These are phyloP conservation scores for Drosophila yakuba DNA, from an alignment of 1,140 invertebrate species.

Conservation along the genomic window DNA sequence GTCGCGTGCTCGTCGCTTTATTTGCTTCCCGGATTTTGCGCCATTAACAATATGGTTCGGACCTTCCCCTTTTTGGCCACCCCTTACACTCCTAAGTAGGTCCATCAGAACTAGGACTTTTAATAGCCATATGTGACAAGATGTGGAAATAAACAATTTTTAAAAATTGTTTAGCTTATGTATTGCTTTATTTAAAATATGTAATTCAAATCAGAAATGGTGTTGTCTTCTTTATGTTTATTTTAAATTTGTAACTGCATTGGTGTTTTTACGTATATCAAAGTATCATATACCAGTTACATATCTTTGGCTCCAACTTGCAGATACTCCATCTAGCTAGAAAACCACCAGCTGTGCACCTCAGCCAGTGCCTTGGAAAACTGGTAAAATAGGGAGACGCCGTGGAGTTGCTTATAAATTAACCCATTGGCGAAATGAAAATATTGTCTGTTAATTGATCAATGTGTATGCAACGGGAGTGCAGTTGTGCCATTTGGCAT, in stretches of 20 bases:
- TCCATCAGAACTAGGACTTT: too few relatives aligned
- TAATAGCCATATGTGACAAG: too few relatives aligned
- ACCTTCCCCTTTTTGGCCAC: conserved; percentile 15
- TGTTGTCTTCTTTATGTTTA: too few relatives aligned
- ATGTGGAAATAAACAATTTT: too few relatives aligned
- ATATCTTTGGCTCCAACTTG: too few relatives aligned
- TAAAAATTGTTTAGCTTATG: too few relatives aligned
- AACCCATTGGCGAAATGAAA: conserved; percentile 83
- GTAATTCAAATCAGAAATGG: too few relatives aligned
- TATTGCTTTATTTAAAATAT: too few relatives aligned
- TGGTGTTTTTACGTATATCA: neutral
- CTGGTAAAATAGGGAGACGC: conserved; percentile 11
- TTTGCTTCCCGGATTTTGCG: conserved; percentile 73
- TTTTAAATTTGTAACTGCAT: too few relatives aligned
- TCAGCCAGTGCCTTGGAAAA: conserved; percentile 4
- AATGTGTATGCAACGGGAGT: conserved; percentile 80
- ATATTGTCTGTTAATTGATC: conserved; percentile 84
- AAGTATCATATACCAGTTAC: too few relatives aligned
- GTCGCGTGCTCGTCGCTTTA: conserved; percentile 52
- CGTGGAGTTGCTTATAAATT: conserved; percentile 84
- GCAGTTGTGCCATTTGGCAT: conserved; percentile 37
- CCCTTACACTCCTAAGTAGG: too few relatives aligned
- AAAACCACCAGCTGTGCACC: neutral
- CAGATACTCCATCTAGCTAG: neutral
- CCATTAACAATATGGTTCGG: conserved; percentile 78